These are phyloP conservation scores for Zapus hudsonius DNA, from an alignment of 2,113 vertebrate genomes.

Conservation along the genomic window DNA sequence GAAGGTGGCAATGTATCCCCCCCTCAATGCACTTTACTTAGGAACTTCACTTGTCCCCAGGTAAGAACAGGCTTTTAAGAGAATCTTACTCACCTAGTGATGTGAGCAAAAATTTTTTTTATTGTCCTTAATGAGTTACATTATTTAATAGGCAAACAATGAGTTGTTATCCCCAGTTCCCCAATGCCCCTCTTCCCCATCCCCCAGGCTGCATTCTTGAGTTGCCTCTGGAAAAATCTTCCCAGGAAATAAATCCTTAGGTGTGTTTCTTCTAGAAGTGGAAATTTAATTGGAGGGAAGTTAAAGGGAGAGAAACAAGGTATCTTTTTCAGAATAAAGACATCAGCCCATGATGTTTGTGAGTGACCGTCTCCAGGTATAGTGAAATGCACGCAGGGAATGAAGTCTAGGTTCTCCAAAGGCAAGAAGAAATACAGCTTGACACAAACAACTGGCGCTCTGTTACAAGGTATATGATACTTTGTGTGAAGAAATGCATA, in stretches of 20 bases:
- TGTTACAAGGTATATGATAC: not conserved
- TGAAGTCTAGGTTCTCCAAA: not conserved
- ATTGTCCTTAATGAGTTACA: too few relatives aligned
- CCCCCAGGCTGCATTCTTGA: not conserved
- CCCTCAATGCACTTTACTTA: too few relatives aligned
- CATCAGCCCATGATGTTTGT: rapidly evolving
- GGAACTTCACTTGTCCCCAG: too few relatives aligned
- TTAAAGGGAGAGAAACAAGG: not conserved
- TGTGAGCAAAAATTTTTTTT: too few relatives aligned
- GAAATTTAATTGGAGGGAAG: not conserved
- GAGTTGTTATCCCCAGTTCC: too few relatives aligned
- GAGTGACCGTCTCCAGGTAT: rapidly evolving
- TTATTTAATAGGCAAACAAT: too few relatives aligned
- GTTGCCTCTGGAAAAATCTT: not conserved
- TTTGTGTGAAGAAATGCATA: not conserved
- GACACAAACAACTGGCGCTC: not conserved
- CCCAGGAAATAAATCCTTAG: not conserved
- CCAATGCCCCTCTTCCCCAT: too few relatives aligned
- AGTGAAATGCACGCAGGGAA: not conserved
- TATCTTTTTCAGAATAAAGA: not conserved
- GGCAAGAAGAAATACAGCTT: not conserved
- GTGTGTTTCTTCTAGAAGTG: not conserved
- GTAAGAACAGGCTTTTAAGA: too few relatives aligned
- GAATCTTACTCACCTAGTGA: too few relatives aligned
- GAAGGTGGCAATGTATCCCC: too few relatives aligned